Conservation (phyloP, 1,140 invertebrate species). For the Drosophila busckii region DNA sequence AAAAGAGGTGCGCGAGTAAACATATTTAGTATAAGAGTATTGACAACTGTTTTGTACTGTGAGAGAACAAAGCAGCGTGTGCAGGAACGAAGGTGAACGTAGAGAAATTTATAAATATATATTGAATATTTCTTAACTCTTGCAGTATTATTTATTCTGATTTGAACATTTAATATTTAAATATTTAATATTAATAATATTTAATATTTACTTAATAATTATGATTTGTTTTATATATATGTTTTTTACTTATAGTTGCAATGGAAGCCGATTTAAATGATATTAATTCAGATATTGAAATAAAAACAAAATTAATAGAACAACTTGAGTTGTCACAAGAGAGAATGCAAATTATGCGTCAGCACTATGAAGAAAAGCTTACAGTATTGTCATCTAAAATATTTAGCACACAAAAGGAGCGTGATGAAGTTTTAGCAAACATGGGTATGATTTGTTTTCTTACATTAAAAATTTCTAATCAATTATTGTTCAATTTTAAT, state of each 20-base stretch:
- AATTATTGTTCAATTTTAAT: conserved; percentile 1
- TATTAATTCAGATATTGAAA: conserved; percentile 93
- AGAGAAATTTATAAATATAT: too few relatives aligned
- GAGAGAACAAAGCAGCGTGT: too few relatives aligned
- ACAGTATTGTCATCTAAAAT: conserved; percentile 92
- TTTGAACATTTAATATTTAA: too few relatives aligned
- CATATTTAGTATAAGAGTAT: too few relatives aligned
- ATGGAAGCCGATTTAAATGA: conserved; percentile 87
- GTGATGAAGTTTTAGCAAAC: conserved; percentile 92
- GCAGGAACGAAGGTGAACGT: too few relatives aligned
- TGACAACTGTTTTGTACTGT: too few relatives aligned
- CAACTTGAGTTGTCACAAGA: conserved; percentile 94
- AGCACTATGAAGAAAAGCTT: conserved; percentile 97
- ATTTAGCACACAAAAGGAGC: conserved; percentile 92
- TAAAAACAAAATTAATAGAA: conserved; percentile 95
- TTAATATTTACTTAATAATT: too few relatives aligned
- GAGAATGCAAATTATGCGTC: conserved; percentile 88
- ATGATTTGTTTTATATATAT: not conserved
- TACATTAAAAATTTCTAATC: not conserved
- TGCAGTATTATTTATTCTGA: too few relatives aligned
- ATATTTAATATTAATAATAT: too few relatives aligned
- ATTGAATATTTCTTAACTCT: too few relatives aligned
- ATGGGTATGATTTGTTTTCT: conserved; percentile 39
- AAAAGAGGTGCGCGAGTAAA: not conserved
- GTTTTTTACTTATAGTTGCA: conserved; percentile 32